A percentile compares a stretch with the other conserved stretches of the same genome.
These are phyloP conservation scores for Cheiracanthium punctorium DNA, from an alignment of 2,888 invertebrate genomes.

Conservation along the genomic window DNA sequence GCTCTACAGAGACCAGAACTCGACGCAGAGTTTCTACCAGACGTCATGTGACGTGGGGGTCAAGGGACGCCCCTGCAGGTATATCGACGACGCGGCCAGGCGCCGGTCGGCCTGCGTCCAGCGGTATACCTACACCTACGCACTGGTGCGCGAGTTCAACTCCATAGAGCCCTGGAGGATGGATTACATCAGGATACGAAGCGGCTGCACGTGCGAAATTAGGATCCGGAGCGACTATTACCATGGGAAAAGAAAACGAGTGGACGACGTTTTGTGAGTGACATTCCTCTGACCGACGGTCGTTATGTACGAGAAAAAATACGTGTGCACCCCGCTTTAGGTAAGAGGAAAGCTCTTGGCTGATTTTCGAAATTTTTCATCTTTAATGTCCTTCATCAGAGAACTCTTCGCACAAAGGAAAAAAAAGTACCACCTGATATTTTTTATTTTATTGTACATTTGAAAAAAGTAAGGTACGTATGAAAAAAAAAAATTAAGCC, in stretches of 20 bases:
- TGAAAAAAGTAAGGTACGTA: no score
- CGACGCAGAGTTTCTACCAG: slow-evolving; percentile 82
- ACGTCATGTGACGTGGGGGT: slow-evolving; percentile 85
- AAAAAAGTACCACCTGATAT: no score
- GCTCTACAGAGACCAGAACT: slow-evolving; percentile 82
- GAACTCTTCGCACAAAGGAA: no score
- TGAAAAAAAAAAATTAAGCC: no score
- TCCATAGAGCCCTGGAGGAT: slow-evolving; percentile 81
- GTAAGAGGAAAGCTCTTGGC: no score
- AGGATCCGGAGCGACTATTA: background rate
- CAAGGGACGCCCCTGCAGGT: slow-evolving; percentile 84
- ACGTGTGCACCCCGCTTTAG: no score
- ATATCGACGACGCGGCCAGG: slow-evolving; percentile 83
- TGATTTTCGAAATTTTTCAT: no score
- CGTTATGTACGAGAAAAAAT: no score
- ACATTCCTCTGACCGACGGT: no score
- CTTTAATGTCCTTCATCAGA: no score
- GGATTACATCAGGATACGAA: slow-evolving; percentile 88
- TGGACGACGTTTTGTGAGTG: background rate
- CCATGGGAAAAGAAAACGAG: slow-evolving; percentile 11
- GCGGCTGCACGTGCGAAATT: slow-evolving; percentile 87
- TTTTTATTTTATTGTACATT: no score
- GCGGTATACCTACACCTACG: slow-evolving; percentile 89
- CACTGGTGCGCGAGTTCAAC: slow-evolving; percentile 83
- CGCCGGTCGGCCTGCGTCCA: slow-evolving; percentile 85